Evolutionary conservation across 2,113 vertebrate genomes (phyloP), one percentile per base, ranked within the genome.

Genomic region (Mirounga angustirostris): DNA sequence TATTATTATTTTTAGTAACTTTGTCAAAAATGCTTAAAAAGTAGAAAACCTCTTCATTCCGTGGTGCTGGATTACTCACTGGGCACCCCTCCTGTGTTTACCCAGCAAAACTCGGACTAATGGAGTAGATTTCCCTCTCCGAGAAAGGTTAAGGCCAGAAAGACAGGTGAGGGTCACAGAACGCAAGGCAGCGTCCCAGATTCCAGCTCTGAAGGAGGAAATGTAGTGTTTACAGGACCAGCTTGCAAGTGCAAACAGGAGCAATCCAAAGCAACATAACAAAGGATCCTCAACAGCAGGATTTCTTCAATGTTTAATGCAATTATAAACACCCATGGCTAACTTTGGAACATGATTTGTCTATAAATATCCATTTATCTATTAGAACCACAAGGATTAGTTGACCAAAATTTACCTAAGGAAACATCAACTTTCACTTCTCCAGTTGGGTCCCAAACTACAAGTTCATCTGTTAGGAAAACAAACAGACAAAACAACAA

Each of bases 301-400:
- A 61, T 65, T 26, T 90, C 80, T 80, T 80, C 85, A 58, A 0
- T 83, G 86, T 96, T 92, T 94, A 91, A 40, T 6, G 18, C 33
- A 10, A 24, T 30, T 50, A 22, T 96, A 97, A 96, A 97, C 91
- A 96, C 56, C 52, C 54, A 40, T 1, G 16, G 26, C 95, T 96
- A 96, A 89, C 36, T 95, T 78, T 89, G 95, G 76, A 87, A 84
- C 8, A 28, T 4, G 15, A 43, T 76, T 50, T 65, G 9, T 71
- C 28, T 63, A 9, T 80, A 61, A 88, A 87, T 69, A 50, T 5
- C 40, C 28, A 56, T 40, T 30, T 58, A 36, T 40, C 61, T 85
- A 58, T 61, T 36, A 92, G n/a, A 95, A 61, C 11, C 58, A 10
- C 10, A 63, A 33, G 74, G 50, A 81, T 95, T 58, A 79, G 21